Base-by-base conservation (phyloP, 2,113 vertebrate genomes). In the Ornithorhynchus anatinus region DNA sequence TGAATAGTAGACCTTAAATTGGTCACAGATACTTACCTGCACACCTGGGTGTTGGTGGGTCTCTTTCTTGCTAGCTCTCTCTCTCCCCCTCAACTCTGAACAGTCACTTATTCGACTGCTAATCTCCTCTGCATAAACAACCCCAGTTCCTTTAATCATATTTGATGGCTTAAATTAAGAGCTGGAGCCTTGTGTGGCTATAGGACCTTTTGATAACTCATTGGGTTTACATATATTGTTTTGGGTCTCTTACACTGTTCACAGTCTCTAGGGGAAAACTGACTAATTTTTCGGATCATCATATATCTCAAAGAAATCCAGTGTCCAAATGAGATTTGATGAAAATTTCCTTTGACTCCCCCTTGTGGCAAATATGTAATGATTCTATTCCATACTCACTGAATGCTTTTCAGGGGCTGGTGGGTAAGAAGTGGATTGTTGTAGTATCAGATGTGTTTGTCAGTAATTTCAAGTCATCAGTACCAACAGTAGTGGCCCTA, bases 341-440 rank as follows among this genome's bases (percentile, higher is more conserved):
- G 35, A 53, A 70, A 81, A 38, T 23, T 19, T 59, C 5, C 57
- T 45, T 76, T 64, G 23, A 48, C 33, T 58, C 69, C 77, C 22
- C 64, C 53, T 6, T 45, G 32, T n/a, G n/a, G n/a, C n/a, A n/a
- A n/a, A n/a, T n/a, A n/a, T n/a, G n/a, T n/a, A n/a, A n/a, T n/a
- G n/a, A n/a, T n/a, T 25, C 12, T 64, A 44, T 64, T 72, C 65
- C 33, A 68, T 0, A 56, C 35, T 51, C 31, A 20, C 50, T 10
- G 31, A 10, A n/a, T 60, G 25, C 51, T 56, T 52, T 31, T 7
- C 61, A 62, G 14, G 32, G 48, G 20, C 27, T 72, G 6, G 40
- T 59, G 36, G 12, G n/a, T n/a, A n/a, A n/a, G n/a, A n/a, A n/a
- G n/a, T n/a, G n/a, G n/a, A n/a, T n/a, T n/a, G n/a, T n/a, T n/a